Evolutionary conservation across 2,888 invertebrate species (phyloP), one percentile per base, ranked within the genome.

Genomic region (Drosophila picticornis): DNA sequence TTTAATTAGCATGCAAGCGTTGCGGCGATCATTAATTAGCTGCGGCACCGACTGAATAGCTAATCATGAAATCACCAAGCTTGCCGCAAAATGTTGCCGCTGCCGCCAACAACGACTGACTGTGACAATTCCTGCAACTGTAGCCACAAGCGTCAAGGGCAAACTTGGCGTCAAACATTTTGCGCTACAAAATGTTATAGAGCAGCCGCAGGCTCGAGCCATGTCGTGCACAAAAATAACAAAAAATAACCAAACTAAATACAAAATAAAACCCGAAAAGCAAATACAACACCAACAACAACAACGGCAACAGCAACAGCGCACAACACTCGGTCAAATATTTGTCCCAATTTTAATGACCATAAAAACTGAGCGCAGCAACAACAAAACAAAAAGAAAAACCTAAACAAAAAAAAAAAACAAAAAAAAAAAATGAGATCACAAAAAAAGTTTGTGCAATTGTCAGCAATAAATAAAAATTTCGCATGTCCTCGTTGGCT

Each of bases 391-490:
- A 62, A 61, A 27, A 50, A 1, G n/a, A n/a, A 67, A 36, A 25
- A 32, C n/a, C n/a, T n/a, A n/a, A n/a, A n/a, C n/a, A n/a, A 1
- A 40, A n/a, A 67, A 36, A 25, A 32, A 58, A 6, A 63, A 31
- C 16, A 66, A 59, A 64, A 55, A 31, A 51, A 61, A 31, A 57
- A 80, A 75, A 75, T 70, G 52, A 84, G 72, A 70, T 68, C 67
- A 72, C 71, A 79, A 77, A 27, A 81, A 80, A 81, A 77, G 65
- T 80, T 81, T 88, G 72, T 88, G 89, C 89, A 85, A 87, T 88
- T 90, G 90, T 90, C 91, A 91, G 90, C 87, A 89, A 90, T 90
- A 90, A 90, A 90, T 90, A 90, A 90, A 90, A 91, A 85, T 81
- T 88, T 90, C 90, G 87, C 89, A 90, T 90, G 90, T 90, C 90